Conservation (phyloP, 1,140 invertebrate genomes). For the Antheraea mylitta region DNA sequence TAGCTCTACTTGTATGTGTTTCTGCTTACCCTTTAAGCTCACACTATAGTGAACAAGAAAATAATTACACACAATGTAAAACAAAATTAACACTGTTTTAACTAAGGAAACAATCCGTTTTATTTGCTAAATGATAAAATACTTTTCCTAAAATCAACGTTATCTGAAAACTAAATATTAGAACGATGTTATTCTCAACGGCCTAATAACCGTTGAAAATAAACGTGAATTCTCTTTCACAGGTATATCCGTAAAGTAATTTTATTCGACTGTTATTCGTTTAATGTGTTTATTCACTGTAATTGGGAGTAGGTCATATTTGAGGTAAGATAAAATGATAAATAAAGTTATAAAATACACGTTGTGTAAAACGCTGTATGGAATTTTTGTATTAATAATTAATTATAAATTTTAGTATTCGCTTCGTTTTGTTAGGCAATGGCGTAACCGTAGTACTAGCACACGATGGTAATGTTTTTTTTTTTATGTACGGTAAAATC, state of each 20-base stretch:
- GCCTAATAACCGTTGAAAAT: conserved; percentile 5
- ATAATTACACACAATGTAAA: not conserved
- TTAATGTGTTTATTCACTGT: conserved; percentile 12
- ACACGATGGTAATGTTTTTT: too few relatives aligned
- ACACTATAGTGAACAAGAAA: not conserved
- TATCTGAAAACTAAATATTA: conserved; percentile 11
- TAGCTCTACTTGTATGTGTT: not conserved
- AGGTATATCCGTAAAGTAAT: conserved; percentile 9
- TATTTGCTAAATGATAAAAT: conserved; percentile 27
- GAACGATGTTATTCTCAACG: conserved; percentile 1
- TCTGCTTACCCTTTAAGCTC: not conserved
- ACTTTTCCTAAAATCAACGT: conserved; percentile 9
- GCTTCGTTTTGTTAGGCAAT: not conserved
- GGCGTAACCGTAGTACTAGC: too few relatives aligned
- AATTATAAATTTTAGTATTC: too few relatives aligned
- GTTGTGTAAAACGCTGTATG: not conserved
- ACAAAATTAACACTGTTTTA: not conserved
- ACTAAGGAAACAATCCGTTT: conserved; percentile 1
- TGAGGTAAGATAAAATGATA: conserved; percentile 18
- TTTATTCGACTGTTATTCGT: conserved; percentile 13
- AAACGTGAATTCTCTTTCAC: conserved; percentile 5
- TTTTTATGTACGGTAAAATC: too few relatives aligned
- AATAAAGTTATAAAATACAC: conserved; percentile 10
- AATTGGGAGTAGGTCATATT: conserved; percentile 19
- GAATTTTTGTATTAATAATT: conserved; percentile 8